Base-by-base conservation (phyloP, 2,888 invertebrate genomes). In the Micropterix aruncella region DNA sequence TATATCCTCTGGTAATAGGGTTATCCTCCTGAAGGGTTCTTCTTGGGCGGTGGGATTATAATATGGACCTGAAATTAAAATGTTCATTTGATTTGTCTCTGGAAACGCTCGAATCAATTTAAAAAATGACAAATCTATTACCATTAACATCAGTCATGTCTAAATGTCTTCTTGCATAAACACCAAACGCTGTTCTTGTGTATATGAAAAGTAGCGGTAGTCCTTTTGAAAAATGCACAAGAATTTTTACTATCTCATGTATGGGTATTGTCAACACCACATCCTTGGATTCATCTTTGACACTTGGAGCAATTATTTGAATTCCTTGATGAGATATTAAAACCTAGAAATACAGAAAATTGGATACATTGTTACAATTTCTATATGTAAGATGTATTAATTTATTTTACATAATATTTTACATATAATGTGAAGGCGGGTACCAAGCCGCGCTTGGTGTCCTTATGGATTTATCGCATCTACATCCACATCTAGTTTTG, bases 201-300 rank as follows among this genome's bases (percentile, higher is more conserved):
- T 87, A 87, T 52, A 91, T 72, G 62, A 91, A 90, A 51, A 93
- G 65, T 2, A 90, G 82, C 3, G 87, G 85, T 60, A 86, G 66
- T 1, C 73, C 65, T 61, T 80, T 83, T 2, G 82, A 80, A 65
- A 88, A 86, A 66, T 87, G 83, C 40, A 80, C 80, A 52, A 87
- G 66, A 49, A 89, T 76, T 66, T 80, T 80, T 2, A 86, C 75
- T 42, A 90, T 77, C 58, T 83, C 81, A 48, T 71, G 70, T 43
- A 74, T 67, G 48, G 80, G 78, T 50, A 91, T 78, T 55, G 78
- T 75, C 15, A 91, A 60, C 1, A 75, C 74, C 42, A 77, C 77
- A 49, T 70, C 65, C 44, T 70, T 68, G 4, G 61, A 60, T 46
- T 72, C 67, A 60, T 75, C 72, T 53, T 66, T 70, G 4, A 75